A percentile compares a stretch with the other conserved stretches of the same genome.
Evolutionary conservation across 2,797 vertebrate genomes (phyloP).

Genomic region (Dipus sagitta): DNA sequence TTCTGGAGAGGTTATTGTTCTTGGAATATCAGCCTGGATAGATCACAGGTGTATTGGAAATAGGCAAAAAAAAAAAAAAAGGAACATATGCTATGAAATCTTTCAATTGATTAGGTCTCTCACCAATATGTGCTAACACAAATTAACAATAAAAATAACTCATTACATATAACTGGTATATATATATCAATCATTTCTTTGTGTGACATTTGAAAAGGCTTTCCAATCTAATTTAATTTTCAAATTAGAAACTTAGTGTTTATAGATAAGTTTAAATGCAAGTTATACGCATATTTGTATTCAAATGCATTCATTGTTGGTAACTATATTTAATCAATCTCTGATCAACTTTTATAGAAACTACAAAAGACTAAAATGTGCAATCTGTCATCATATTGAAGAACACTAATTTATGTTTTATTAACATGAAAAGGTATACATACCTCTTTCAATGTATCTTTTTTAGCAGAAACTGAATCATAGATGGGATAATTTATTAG

Average conservation of each 20-base stretch:
- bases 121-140: not conserved
- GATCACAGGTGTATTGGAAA: not conserved
- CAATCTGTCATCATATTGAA: not conserved
- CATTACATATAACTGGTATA: not conserved
- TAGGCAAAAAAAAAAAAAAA: not conserved
- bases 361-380: not conserved
- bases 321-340: not conserved
- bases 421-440: not conserved
- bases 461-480: conserved; percentile 42
- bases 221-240: not conserved
- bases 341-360: not conserved
- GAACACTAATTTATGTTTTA: not conserved
- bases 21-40: not conserved
- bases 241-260: not conserved
- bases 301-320: not conserved
- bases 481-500: not conserved
- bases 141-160: not conserved
- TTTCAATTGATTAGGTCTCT: conserved; percentile 10
- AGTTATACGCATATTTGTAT: not conserved
- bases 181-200: not conserved
- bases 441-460: not conserved
- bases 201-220: not conserved
- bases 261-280: not conserved
- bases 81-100: not conserved
- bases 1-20: not conserved